A percentile compares a stretch with the other conserved stretches of the same genome.
phyloP scores from a whole-genome alignment of 2,797 vertebrate genomes.

The Poliocrania exsul region DNA sequence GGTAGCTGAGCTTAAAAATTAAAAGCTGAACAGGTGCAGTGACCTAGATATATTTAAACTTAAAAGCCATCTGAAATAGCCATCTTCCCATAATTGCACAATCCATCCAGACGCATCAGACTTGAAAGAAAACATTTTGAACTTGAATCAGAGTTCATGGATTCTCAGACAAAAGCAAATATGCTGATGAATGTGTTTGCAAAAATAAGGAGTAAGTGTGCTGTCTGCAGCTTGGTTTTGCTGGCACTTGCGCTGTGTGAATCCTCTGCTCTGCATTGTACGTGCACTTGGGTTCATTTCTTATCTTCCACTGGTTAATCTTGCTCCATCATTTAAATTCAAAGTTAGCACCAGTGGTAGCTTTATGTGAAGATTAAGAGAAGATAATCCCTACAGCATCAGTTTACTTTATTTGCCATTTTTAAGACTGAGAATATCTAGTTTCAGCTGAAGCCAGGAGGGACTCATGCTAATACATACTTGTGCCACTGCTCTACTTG shows the following conservation, averaged over 20 bases:
- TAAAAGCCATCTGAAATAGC: conserved; percentile 7
- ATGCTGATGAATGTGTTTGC: background rate
- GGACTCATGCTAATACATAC: background rate
- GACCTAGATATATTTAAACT: conserved; percentile 38
- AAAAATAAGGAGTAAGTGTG: background rate
- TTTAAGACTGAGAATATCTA: background rate
- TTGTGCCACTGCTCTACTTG: background rate
- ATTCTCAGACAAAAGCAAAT: background rate
- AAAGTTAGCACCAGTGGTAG: background rate
- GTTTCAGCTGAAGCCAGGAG: background rate
- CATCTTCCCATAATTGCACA: background rate
- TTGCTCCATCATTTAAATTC: background rate
- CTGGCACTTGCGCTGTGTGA: background rate
- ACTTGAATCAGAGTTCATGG: background rate
- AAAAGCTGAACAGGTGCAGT: conserved; percentile 45
- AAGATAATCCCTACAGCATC: background rate
- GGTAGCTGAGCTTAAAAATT: background rate
- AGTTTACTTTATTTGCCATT: background rate
- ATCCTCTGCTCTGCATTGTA: background rate
- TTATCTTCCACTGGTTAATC: background rate
- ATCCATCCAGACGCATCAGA: background rate
- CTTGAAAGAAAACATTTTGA: conserved; percentile 1
- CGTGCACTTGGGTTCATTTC: background rate
- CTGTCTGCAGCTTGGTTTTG: background rate
- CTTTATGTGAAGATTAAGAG: background rate